Conservation (phyloP, 2,888 invertebrate genomes). For the Aromia moschata region DNA sequence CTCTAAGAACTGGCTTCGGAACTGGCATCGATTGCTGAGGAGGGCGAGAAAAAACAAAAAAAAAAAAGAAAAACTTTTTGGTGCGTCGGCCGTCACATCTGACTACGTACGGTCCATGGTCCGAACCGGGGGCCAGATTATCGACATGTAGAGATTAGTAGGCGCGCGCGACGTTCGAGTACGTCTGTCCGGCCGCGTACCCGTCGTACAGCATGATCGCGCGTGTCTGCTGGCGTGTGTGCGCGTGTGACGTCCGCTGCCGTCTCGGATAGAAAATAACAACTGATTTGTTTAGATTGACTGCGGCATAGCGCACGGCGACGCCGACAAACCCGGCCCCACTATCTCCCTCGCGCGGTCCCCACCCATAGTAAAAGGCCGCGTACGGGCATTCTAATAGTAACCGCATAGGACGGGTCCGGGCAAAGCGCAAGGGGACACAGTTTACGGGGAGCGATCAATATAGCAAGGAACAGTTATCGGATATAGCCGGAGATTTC, state of each 20-base stretch:
- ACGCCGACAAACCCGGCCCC: conserved; percentile 32
- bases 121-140: conserved; percentile 27
- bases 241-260: conserved; percentile 24
- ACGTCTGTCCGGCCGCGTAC: no score
- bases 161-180: conserved; percentile 8
- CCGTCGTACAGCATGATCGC: conserved; percentile 21
- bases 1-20: conserved; percentile 18
- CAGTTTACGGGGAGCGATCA: conserved; percentile 21
- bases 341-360: conserved; percentile 39
- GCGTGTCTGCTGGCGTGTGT: neutral
- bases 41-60: neutral
- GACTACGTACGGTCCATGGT: conserved; percentile 30
- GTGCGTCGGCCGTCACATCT: conserved; percentile 13
- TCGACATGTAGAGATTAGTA: conserved; percentile 20
- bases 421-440: conserved; percentile 30
- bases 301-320: conserved; percentile 38
- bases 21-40: conserved; percentile 10
- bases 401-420: conserved; percentile 26
- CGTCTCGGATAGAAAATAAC: conserved; percentile 31
- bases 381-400: conserved; percentile 47
- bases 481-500: no score
- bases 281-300: conserved; percentile 36
- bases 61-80: conserved; percentile 1
- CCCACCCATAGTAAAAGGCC: conserved; percentile 48
- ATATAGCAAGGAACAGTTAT: conserved; percentile 10